phyloP scores from a whole-genome alignment of 2,888 invertebrate species.

The Hesperia comma region DNA sequence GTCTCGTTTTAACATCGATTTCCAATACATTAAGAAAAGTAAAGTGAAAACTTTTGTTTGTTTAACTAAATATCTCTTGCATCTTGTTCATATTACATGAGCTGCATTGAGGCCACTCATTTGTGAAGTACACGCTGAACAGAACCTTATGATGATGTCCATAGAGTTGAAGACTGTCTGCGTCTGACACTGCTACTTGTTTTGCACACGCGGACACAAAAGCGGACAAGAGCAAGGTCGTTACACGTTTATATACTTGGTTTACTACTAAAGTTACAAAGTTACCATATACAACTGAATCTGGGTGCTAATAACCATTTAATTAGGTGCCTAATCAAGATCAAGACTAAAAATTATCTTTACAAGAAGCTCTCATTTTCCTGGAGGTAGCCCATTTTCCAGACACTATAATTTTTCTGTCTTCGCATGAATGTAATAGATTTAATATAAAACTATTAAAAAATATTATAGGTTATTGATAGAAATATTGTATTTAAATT shows the following conservation, averaged over 20 bases:
- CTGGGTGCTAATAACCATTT: slow-evolving; percentile 13
- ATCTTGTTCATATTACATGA: slow-evolving; percentile 32
- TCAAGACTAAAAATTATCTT: too few relatives aligned
- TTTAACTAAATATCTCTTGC: slow-evolving; percentile 28
- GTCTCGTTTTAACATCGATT: slow-evolving; percentile 5
- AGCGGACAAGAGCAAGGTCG: slow-evolving; percentile 39
- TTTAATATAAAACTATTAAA: too few relatives aligned
- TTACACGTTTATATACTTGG: slow-evolving; percentile 17
- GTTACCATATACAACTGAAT: slow-evolving; percentile 14
- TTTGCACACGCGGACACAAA: slow-evolving; percentile 35
- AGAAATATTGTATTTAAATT: too few relatives aligned
- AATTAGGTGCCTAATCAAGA: too few relatives aligned
- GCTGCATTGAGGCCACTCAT: slow-evolving; percentile 30
- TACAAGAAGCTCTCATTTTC: too few relatives aligned
- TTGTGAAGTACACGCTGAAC: neutral
- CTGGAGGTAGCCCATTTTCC: too few relatives aligned
- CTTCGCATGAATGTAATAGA: too few relatives aligned
- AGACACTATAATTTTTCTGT: too few relatives aligned
- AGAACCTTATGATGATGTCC: neutral
- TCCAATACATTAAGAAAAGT: slow-evolving; percentile 19
- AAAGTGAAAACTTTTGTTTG: slow-evolving; percentile 23
- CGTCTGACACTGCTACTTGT: neutral
- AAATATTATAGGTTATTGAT: too few relatives aligned
- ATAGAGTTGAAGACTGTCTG: slow-evolving; percentile 5
- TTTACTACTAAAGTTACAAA: slow-evolving; percentile 13